Conservation (phyloP, 2,113 vertebrate species). For the Laterallus jamaicensis region DNA sequence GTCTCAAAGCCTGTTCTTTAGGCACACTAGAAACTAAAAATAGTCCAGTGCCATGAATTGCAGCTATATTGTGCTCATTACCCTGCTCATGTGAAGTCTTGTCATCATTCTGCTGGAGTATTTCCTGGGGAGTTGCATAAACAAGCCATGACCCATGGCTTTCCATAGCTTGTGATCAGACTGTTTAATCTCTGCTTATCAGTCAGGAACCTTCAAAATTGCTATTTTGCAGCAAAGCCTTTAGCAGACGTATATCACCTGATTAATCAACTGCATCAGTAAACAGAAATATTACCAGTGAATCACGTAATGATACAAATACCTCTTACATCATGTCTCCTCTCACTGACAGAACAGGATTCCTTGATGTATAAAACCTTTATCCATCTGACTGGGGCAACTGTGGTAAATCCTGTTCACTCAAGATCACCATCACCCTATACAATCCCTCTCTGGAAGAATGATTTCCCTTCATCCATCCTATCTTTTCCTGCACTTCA, state of each 20-base stretch:
- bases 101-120: neutral
- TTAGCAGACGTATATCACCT: neutral
- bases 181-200: neutral
- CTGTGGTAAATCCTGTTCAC: neutral
- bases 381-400: neutral
- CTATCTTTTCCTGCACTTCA: neutral
- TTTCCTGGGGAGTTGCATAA: slow-evolving; percentile 1
- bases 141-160: neutral
- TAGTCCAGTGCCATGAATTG: neutral
- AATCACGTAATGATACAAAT: neutral
- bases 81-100: neutral
- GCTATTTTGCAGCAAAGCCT: neutral
- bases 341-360: neutral
- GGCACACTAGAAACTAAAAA: slow-evolving; percentile 1
- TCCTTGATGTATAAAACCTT: neutral
- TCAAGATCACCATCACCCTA: neutral
- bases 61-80: neutral
- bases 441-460: neutral
- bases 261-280: neutral
- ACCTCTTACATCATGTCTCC: neutral
- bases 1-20: slow-evolving; percentile 7
- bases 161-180: neutral
- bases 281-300: neutral
- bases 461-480: neutral
- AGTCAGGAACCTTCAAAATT: neutral